Conservation (phyloP, 2,113 vertebrate species). For the Eublepharis macularius region DNA sequence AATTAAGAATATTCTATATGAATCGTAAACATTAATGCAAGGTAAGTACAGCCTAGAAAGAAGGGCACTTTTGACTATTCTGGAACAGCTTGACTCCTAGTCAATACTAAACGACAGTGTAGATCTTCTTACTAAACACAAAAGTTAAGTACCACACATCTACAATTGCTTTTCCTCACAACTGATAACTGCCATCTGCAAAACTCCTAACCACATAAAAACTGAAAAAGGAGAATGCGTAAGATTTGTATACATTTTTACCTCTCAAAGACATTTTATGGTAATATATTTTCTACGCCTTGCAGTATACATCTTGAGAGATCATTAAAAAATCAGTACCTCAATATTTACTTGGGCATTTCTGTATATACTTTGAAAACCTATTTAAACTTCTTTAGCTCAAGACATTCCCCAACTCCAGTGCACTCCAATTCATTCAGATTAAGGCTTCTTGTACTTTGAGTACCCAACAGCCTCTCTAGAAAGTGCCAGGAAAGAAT, state of each 20-base stretch:
- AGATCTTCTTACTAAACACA: background rate
- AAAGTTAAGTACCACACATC: background rate
- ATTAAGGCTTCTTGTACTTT: no score
- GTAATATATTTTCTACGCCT: accelerated
- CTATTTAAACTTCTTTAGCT: background rate
- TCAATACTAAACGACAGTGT: background rate
- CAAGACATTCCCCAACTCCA: background rate
- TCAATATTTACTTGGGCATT: background rate
- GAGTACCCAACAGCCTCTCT: background rate
- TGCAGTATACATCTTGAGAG: constrained; percentile 1
- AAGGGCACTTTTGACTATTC: background rate
- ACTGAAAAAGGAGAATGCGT: background rate
- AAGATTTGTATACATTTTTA: background rate
- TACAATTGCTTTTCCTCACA: no score
- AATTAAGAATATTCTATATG: background rate
- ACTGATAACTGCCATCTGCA: no score
- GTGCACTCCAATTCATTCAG: background rate
- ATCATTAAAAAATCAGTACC: background rate
- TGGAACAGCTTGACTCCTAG: background rate
- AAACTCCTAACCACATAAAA: no score
- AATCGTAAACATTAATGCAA: constrained; percentile 25
- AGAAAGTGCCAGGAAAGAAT: background rate
- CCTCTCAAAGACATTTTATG: accelerated
- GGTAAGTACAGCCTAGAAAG: background rate
- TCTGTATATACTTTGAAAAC: background rate